Evolutionary conservation across 37 sponge, comb jelly and placozoan species (phyloP), one percentile per base, ranked within the genome.

Genomic region (Tethya wilhelma): DNA sequence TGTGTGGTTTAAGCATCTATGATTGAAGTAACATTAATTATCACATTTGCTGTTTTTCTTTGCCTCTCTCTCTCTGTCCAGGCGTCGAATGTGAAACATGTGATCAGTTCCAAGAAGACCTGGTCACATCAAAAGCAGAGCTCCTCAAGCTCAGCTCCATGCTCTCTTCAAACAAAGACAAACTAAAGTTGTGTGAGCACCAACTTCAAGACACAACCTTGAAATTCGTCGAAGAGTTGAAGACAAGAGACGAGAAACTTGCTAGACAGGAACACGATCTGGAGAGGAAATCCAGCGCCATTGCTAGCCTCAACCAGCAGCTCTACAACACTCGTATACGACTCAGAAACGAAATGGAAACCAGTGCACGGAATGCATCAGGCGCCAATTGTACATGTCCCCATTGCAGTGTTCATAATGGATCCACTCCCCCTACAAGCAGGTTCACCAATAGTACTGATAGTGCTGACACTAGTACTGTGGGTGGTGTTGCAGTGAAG

Each of bases 241-340:
- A 5, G 12, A 44, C 29, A 53, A 78, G 65, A 67, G 84, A 87
- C 29, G 79, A 40, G 0, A 33, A 28, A 11, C 43, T 87, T 17
- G 22, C 38, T 2, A 25, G 26, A 17, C 72, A 79, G 20, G 28
- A 75, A 17, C 22, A 7, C 40, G 85, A 91, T 30, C 43, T 91
- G 29, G 88, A 91, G n/a, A 33, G 14, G 4, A 82, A 83, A 41
- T 38, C 88, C 0, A 78, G 26, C 34, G 22, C 83, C 19, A 79
- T 87, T 20, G 84, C 85, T 49, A 23, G 45, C 20, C 75, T 91
- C 8, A 79, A 79, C 3, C 66, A 73, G 69, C 70, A 91, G 53
- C 80, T 87, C 30, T 82, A 83, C 46, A 75, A 79, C n/a, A n/a
- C 68, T 38, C 66, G 56, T 4, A 31, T 44, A 14, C 38, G 42